Conservation (phyloP, 2,797 vertebrate genomes). For the Propithecus perrieri region DNA sequence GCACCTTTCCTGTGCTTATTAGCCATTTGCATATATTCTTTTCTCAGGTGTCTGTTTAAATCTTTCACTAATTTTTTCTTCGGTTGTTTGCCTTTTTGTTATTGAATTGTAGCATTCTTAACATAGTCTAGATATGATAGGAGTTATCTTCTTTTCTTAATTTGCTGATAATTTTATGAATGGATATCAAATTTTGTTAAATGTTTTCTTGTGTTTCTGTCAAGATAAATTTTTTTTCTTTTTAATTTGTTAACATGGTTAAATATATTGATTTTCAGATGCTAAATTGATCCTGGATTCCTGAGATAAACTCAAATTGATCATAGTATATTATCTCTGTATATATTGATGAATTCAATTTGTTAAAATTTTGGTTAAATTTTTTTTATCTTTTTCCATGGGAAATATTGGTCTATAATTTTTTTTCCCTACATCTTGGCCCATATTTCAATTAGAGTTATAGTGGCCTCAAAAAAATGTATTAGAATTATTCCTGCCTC, state of each 20-base stretch:
- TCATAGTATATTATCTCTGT: not conserved
- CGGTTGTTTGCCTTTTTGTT: not conserved
- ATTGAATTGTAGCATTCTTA: not conserved
- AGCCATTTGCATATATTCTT: not conserved
- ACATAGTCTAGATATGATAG: not conserved
- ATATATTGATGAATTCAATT: not conserved
- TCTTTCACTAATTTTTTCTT: not conserved
- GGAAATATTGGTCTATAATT: not conserved
- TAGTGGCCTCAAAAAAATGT: not conserved
- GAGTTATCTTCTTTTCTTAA: not conserved
- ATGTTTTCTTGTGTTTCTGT: not conserved
- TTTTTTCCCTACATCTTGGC: not conserved
- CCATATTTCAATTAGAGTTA: not conserved
- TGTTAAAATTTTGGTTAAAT: not conserved
- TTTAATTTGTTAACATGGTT: not conserved
- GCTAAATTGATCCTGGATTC: not conserved
- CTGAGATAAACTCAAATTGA: not conserved
- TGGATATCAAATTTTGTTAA: not conserved
- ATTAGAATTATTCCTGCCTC: not conserved
- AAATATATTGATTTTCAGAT: not conserved
- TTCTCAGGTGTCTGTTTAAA: not conserved
- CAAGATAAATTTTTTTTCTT: not conserved
- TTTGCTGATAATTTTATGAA: not conserved
- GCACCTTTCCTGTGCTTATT: not conserved
- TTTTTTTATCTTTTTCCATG: not conserved